Evolutionary conservation across 2,888 invertebrate species (phyloP), one percentile per base, ranked within the genome.

Genomic region (Drosophila borborema): DNA sequence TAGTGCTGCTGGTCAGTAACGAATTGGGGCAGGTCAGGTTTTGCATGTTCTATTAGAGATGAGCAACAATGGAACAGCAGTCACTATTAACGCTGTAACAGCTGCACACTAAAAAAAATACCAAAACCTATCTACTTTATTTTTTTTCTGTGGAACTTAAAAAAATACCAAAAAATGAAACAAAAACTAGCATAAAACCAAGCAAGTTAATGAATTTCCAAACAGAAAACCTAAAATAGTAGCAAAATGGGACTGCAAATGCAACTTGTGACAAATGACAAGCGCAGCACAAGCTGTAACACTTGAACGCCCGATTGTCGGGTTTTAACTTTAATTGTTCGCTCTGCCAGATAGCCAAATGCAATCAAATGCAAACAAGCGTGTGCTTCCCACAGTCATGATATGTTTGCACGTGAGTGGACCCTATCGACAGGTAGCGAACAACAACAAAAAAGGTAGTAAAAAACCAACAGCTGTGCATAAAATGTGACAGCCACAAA

Each of bases 351-450:
- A 73, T 64, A 61, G 56, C 48, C 12, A 76, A 86, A 61, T 86
- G 86, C 88, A 85, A 68, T 81, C 76, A 84, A 88, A 84, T 84
- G 89, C 84, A 86, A 86, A 77, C 84, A 86, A 86, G 86, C 86
- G 89, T 81, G 84, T 87, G 84, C 85, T 87, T 64, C 58, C 55
- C 31, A 61, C 68, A 36, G 48, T 74, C 38, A 65, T 46, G 64
- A 74, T 72, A 56, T 40, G 56, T 78, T 83, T 80, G 76, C 89
- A 86, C 86, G 89, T 86, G 89, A 84, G 64, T 81, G 75, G 51
- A 60, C 59, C 64, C 59, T 55, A 48, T 40, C 40, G 51, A 48
- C 58, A 55, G 59, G 36, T 64, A 41, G 64, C 63, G 63, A 71
- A 49, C n/a, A 16, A 40, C 38, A 38, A 38, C 38, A 38, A 31